Conservation (phyloP, 2,888 invertebrate species). For the Odontocolon sp. region DNA sequence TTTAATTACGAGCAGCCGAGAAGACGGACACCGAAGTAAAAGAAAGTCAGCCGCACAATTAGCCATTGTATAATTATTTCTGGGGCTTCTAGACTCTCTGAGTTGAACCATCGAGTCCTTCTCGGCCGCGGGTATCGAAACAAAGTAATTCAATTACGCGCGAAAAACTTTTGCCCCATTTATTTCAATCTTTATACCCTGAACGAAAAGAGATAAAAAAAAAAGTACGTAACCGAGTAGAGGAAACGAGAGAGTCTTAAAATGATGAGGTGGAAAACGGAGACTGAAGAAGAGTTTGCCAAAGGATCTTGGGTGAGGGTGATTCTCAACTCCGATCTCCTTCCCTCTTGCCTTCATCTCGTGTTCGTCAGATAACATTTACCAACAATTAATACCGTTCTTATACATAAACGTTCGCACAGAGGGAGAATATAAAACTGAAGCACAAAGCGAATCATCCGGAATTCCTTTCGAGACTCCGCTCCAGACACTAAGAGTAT, state of each 20-base stretch:
- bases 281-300: constrained; percentile 46
- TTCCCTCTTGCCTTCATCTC: constrained; percentile 21
- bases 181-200: constrained; percentile 65
- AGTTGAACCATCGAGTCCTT: not conserved
- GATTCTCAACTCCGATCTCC: constrained; percentile 54
- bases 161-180: constrained; percentile 66
- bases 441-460: constrained; percentile 58
- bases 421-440: constrained; percentile 32
- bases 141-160: constrained; percentile 65
- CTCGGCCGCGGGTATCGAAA: constrained; percentile 54
- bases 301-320: constrained; percentile 51
- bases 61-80: constrained; percentile 73
- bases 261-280: constrained; percentile 41
- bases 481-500: constrained; percentile 59
- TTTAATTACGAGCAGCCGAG: constrained; percentile 65
- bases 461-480: constrained; percentile 56
- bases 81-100: constrained; percentile 46
- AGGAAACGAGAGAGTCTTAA: constrained; percentile 36
- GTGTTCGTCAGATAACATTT: constrained; percentile 67
- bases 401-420: constrained; percentile 50
- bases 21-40: constrained; percentile 29
- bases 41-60: constrained; percentile 67
- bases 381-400: constrained; percentile 73
- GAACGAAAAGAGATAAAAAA: not conserved
- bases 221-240: constrained; percentile 10